Base-by-base conservation (phyloP, 2,888 invertebrate species). In the Odontothrips loti region DNA sequence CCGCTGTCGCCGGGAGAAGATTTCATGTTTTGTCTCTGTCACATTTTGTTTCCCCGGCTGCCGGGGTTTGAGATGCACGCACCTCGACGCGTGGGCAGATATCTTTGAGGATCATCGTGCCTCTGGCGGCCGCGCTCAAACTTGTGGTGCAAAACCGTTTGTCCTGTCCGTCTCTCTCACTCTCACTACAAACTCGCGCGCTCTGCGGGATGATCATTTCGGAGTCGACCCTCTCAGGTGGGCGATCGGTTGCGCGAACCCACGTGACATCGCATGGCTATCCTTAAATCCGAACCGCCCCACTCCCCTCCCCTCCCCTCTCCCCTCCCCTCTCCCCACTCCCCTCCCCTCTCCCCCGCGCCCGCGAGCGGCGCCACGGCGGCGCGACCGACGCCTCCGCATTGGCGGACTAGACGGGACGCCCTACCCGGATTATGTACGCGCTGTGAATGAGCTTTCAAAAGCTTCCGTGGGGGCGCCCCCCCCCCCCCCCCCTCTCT, bases 241-340 rank as follows among this genome's bases (percentile, higher is more conserved):
- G 58, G 58, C 58, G 58, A 58, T 58, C 58, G 58, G 58, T 58
- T 58, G n/a, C 58, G 58, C 58, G 58, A 58, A 58, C n/a, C 17
- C 58, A 58, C 58, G 20, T 58, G 20, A 58, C 34, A 43, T 43
- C 6, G 34, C 34, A 6, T 6, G 34, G 34, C 34, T 43, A 43
- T 43, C 34, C 34, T 43, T 43, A 43, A 43, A 43, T 43, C 34
- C 34, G 34, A 43, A 43, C 34, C 34, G 34, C 3, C 34, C 34
- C 34, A 2, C 34, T 43, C 34, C 34, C 34, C 34, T 43, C 34
- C 34, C 34, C 34, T 6, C 6, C 34, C 34, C 34, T 43, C 15
- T 4, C 15, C 58, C 15, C 58, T 0, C 17, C 4, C 17, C 15
- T 9, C 11, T 6, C n/a, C n/a, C n/a, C n/a, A n/a, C n/a, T 15